phyloP scores from a whole-genome alignment of 2,797 vertebrate genomes.

The Molossus alvarezi region DNA sequence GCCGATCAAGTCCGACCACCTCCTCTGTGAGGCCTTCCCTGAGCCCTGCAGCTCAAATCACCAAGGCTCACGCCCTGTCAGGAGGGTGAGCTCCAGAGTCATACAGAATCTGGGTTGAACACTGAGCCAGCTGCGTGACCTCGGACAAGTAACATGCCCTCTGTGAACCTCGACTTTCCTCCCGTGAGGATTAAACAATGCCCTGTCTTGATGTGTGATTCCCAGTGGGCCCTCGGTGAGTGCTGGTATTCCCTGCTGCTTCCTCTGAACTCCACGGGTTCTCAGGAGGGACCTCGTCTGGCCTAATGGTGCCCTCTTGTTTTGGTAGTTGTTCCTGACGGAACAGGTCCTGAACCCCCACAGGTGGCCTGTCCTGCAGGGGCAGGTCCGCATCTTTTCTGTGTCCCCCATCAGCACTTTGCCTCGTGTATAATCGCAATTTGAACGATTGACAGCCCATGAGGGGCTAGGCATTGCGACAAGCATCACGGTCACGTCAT shows the following conservation, averaged over 20 bases:
- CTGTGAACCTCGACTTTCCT: not conserved
- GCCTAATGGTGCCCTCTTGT: not conserved
- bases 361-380: not conserved
- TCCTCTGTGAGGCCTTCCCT: not conserved
- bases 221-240: not conserved
- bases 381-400: not conserved
- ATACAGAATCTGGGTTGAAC: not conserved
- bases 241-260: not conserved
- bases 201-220: accelerated
- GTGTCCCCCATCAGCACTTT: not conserved
- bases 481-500: not conserved
- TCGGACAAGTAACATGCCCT: not conserved
- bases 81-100: not conserved
- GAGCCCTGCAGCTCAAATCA: not conserved
- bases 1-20: not conserved
- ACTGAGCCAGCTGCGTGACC: not conserved
- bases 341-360: not conserved
- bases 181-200: not conserved
- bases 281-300: not conserved
- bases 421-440: not conserved
- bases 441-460: not conserved
- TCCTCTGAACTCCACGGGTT: not conserved
- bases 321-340: not conserved
- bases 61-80: not conserved
- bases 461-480: not conserved